Percentiles rank a stretch among this genome's conserved stretches.
Evolutionary conservation across 2,888 invertebrate genomes (phyloP).

Genomic region (Andrena dorsata): DNA sequence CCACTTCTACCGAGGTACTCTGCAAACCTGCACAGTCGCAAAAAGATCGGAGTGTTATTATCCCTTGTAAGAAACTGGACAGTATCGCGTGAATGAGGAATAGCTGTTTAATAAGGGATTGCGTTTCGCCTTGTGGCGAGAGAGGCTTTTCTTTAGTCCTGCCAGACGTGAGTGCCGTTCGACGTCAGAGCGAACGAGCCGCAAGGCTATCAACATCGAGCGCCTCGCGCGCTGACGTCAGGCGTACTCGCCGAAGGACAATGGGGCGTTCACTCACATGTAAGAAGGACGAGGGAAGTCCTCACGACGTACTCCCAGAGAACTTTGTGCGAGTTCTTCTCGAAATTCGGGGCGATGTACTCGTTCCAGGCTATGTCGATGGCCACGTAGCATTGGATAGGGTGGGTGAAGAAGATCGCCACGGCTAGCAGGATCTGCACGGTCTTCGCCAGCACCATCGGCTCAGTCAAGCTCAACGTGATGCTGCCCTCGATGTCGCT

Average conservation of each 20-base stretch:
- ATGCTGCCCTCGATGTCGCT: constrained; percentile 90
- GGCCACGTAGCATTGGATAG: constrained; percentile 97
- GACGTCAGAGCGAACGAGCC: constrained; percentile 4
- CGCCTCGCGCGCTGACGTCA: constrained; percentile 19
- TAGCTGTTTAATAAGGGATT: too few relatives aligned
- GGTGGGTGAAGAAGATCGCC: constrained; percentile 96
- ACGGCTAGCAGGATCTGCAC: constrained; percentile 91
- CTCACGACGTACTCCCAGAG: constrained; percentile 93
- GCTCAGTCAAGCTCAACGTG: constrained; percentile 92
- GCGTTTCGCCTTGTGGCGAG: neutral
- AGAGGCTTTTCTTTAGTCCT: neutral
- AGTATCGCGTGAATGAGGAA: too few relatives aligned
- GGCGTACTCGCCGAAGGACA: neutral
- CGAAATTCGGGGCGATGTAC: constrained; percentile 88
- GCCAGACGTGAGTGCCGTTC: neutral
- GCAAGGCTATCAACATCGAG: neutral
- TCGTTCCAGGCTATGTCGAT: constrained; percentile 96
- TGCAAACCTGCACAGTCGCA: too few relatives aligned
- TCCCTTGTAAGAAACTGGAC: too few relatives aligned
- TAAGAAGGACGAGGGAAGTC: constrained; percentile 91
- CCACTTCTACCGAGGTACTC: too few relatives aligned
- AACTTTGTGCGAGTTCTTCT: constrained; percentile 87
- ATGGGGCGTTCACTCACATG: constrained; percentile 89
- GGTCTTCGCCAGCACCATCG: constrained; percentile 89
- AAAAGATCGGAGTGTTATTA: too few relatives aligned